Evolutionary conservation across 2,888 invertebrate species (phyloP), one percentile per base, ranked within the genome.

Genomic region (Villa cingulata): DNA sequence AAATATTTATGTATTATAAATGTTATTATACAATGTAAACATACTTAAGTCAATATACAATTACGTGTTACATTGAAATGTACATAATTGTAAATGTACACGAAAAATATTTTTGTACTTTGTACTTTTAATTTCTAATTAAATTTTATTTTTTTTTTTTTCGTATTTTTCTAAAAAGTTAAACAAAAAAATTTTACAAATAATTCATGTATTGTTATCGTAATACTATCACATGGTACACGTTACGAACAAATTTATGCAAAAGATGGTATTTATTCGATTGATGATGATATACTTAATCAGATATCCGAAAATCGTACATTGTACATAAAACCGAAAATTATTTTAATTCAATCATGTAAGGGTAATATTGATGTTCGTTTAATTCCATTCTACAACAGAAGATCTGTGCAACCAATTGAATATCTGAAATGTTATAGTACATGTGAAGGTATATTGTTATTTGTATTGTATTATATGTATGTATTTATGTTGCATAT

Each of bases 341-440:
- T 68, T 29, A 51, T 68, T 9, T 62, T 68, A 29, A 63, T 68
- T 32, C 68, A 68, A 56, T 67, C 69, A 6, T 68, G 68, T 50
- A 68, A 66, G 47, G 68, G 68, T 20, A 27, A 43, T 0, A 59
- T 59, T 48, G 61, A 64, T 42, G 41, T 39, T 42, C 34, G 20
- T 37, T 34, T 1, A 45, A 47, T 41, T 43, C 47, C 7, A 23
- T 23, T 4, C 23, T 6, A 23, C 4, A 23, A 6, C 7, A 4
- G 7, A 23, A 23, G 4, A 6, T 23, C 7, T n/a, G 17, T 5
- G 5, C 43, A 17, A 7, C 27, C 44, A 2, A 19, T 45, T 16
- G 62, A 68, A 52, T 65, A 68, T 43, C 54, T 65, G 1, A 68
- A 66, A 50, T 66, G 63, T 41, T 69, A 66, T 40, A 68, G 69